A percentile compares a stretch with the other conserved stretches of the same genome.
These are phyloP conservation scores for Lycocerus yunnanus DNA, from an alignment of 2,888 invertebrate species.

Conservation along the genomic window DNA sequence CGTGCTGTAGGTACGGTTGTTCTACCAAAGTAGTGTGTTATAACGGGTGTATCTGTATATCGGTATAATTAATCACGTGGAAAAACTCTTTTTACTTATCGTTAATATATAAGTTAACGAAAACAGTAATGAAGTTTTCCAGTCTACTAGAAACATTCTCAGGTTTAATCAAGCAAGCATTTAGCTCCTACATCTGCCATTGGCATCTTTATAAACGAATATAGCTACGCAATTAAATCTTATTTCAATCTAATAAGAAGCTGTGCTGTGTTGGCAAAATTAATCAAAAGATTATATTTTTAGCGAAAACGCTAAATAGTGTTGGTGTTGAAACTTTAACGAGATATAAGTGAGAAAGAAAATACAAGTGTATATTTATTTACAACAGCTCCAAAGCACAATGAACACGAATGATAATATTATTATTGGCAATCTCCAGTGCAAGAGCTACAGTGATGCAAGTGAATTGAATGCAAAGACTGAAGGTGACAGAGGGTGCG, in stretches of 20 bases:
- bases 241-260: not conserved
- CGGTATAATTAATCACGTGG: not conserved
- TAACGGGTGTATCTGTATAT: not conserved
- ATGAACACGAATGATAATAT: not conserved
- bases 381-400: not conserved
- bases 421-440: conserved; percentile 10
- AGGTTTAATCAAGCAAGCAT: not conserved
- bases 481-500: conserved; percentile 29
- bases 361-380: no score
- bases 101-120: not conserved
- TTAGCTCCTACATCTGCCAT: not conserved
- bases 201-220: not conserved
- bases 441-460: conserved; percentile 26
- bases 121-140: not conserved
- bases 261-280: not conserved
- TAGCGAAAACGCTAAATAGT: no score
- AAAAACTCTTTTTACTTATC: not conserved
- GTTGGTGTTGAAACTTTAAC: no score
- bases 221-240: not conserved
- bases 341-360: no score
- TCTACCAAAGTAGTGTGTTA: no score
- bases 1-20: not conserved
- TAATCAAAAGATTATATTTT: no score
- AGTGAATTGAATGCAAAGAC: conserved; percentile 28
- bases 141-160: not conserved